Percentiles rank a stretch among this genome's conserved stretches.
Conservation (phyloP, 2,888 invertebrate species). For the Cheiracanthium punctorium region DNA sequence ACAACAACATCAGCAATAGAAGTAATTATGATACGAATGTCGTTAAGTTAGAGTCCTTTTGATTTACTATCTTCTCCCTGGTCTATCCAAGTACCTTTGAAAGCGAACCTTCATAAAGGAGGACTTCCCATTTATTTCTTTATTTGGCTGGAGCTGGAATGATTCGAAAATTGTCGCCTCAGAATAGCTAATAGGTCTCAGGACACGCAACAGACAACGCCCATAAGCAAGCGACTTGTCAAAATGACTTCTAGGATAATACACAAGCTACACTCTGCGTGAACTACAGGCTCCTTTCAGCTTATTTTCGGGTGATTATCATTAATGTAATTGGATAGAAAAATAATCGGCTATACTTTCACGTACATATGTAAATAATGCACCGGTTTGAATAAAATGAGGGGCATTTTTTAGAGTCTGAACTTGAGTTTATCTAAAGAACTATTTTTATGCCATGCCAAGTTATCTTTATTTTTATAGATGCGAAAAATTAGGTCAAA, state of each 20-base stretch:
- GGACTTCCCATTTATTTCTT: neutral
- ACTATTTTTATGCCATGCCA: neutral
- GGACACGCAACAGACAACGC: constrained; percentile 57
- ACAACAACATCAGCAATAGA: no score
- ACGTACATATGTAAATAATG: constrained; percentile 64
- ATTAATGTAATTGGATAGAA: constrained; percentile 68
- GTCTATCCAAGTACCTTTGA: no score
- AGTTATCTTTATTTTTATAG: neutral
- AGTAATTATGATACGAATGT: no score
- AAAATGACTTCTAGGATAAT: constrained; percentile 39
- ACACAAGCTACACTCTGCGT: constrained; percentile 36
- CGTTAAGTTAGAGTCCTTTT: no score
- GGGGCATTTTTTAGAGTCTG: neutral
- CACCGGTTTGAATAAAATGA: constrained; percentile 3
- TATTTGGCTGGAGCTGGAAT: constrained; percentile 27
- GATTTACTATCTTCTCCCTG: no score
- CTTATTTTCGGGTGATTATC: constrained; percentile 67
- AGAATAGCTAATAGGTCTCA: constrained; percentile 64
- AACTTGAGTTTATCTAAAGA: neutral
- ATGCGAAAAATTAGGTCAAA: neutral
- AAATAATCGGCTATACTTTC: constrained; percentile 58
- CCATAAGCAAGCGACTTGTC: constrained; percentile 51
- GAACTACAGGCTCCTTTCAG: constrained; percentile 40
- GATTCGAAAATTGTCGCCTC: constrained; percentile 46
- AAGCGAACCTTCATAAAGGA: neutral